A percentile compares a stretch with the other conserved stretches of the same genome.
These are phyloP conservation scores for Loriculus beryllinus DNA, from an alignment of 2,797 vertebrate genomes.

Conservation along the genomic window DNA sequence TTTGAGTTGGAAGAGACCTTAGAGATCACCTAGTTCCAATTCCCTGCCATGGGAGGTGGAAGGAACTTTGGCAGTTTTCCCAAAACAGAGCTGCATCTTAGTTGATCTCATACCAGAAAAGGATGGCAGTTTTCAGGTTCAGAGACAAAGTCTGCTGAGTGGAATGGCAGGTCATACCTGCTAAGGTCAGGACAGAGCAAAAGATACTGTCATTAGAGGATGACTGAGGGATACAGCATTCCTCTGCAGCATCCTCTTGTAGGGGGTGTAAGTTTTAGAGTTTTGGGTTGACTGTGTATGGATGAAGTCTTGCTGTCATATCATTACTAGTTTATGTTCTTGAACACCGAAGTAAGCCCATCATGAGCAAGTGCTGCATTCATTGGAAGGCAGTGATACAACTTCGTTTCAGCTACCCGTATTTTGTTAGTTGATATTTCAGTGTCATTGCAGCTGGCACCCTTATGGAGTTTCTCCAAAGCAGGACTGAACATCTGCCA, in stretches of 20 bases:
- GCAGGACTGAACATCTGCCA: not conserved
- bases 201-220: not conserved
- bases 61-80: not conserved
- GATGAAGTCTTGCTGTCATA: not conserved
- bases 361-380: not conserved
- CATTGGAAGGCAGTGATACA: not conserved
- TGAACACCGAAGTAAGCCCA: not conserved
- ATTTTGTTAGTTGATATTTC: not conserved
- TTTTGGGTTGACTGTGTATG: not conserved
- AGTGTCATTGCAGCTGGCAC: not conserved
- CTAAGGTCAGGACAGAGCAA: not conserved
- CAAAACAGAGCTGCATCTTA: not conserved
- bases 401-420: not conserved
- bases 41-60: not conserved
- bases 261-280: not conserved
- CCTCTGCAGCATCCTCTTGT: not conserved
- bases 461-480: not conserved
- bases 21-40: not conserved
- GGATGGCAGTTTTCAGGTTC: not conserved
- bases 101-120: not conserved
- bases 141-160: not conserved
- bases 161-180: not conserved
- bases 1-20: not conserved
- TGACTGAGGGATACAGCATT: not conserved
- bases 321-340: not conserved